Conservation (phyloP, 2,797 vertebrate species). For the Falco concolor region DNA sequence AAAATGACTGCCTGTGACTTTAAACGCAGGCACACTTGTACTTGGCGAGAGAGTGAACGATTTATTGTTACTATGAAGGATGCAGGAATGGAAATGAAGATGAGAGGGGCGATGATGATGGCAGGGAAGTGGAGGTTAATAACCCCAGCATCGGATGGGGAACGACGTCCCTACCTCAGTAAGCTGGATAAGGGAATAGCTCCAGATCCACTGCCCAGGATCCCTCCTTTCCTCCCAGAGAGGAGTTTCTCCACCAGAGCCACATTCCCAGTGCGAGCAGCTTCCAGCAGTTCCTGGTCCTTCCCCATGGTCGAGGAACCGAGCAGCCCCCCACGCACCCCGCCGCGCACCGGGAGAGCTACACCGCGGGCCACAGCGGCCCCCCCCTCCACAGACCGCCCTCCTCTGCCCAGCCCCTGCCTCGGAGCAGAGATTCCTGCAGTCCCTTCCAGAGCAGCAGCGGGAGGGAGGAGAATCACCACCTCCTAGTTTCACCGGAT, state of each 20-base stretch:
- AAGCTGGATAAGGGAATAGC: constrained; percentile 92
- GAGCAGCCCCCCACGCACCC: constrained; percentile 6
- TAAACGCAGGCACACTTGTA: constrained; percentile 41
- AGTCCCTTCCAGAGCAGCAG: constrained; percentile 58
- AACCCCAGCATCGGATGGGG: constrained; percentile 23
- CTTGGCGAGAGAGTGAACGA: constrained; percentile 32
- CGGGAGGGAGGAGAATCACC: constrained; percentile 44
- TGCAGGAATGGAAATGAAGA: constrained; percentile 23
- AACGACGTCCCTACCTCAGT: constrained; percentile 84
- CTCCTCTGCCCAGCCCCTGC: constrained; percentile 43
- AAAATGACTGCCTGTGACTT: constrained; percentile 61
- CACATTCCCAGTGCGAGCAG: constrained; percentile 93
- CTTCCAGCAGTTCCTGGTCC: constrained; percentile 96
- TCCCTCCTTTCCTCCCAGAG: constrained; percentile 92
- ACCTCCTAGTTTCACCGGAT: constrained; percentile 65
- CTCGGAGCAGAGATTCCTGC: constrained; percentile 44
- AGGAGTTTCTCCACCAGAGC: constrained; percentile 94
- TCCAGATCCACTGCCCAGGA: constrained; percentile 90
- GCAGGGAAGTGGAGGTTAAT: constrained; percentile 31
- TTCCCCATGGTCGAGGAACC: constrained; percentile 85
- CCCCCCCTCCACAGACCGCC: background rate
- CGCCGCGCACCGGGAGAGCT: background rate
- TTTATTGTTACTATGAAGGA: constrained; percentile 68
- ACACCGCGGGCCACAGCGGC: constrained; percentile 11
- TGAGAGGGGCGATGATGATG: background rate